Evolutionary conservation across 2,797 vertebrate genomes (phyloP).

Genomic region (Phataginus tricuspis): DNA sequence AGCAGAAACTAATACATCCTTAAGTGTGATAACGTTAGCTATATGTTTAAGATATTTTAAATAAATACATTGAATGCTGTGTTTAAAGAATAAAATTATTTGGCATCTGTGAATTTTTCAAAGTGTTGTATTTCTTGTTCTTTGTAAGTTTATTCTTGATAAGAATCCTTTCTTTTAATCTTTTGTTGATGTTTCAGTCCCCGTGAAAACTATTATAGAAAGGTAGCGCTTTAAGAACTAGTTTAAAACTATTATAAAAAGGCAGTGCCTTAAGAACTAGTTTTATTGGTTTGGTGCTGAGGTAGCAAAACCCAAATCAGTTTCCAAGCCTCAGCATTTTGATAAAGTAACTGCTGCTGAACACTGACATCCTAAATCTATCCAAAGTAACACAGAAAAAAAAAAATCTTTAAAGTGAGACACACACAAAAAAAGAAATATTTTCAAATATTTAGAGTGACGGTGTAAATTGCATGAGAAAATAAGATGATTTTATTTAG

Average conservation of each 20-base stretch:
- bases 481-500: conserved; percentile 23
- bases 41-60: conserved; percentile 48
- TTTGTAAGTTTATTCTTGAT: conserved; percentile 77
- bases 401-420: neutral
- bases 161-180: conserved; percentile 79
- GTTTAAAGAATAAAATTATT: conserved; percentile 76
- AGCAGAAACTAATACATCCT: neutral
- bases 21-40: neutral
- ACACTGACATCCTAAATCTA: neutral
- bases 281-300: conserved; percentile 85
- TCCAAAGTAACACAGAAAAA: neutral
- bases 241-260: conserved; percentile 75
- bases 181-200: conserved; percentile 83
- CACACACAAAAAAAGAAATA: neutral
- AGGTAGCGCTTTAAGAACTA: conserved; percentile 72
- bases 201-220: conserved; percentile 83
- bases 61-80: conserved; percentile 53
- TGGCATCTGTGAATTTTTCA: conserved; percentile 18
- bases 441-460: neutral
- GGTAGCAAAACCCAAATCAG: conserved; percentile 75
- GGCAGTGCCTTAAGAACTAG: conserved; percentile 70
- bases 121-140: conserved; percentile 73
- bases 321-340: conserved; percentile 78
- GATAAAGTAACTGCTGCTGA: conserved; percentile 52
- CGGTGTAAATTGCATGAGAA: neutral